Evolutionary conservation across 2,888 invertebrate species (phyloP).

Genomic region (Girardia tigrina): DNA sequence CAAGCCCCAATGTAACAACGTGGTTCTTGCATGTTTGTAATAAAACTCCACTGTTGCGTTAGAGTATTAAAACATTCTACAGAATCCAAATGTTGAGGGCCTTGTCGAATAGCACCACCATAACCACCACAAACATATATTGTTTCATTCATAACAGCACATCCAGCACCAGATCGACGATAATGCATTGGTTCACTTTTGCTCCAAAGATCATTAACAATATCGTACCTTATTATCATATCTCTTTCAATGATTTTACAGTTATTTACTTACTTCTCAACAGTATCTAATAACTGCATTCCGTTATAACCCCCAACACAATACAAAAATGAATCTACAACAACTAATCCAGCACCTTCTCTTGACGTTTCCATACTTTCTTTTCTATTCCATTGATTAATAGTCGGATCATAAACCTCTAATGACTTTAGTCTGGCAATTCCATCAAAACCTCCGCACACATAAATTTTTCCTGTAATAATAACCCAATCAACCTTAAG

Average conservation of each 20-base stretch:
- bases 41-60: constrained; percentile 44
- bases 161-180: constrained; percentile 46
- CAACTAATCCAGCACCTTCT: constrained; percentile 48
- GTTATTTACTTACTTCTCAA: constrained; percentile 41
- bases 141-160: constrained; percentile 45
- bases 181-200: constrained; percentile 45
- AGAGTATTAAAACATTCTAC: constrained; percentile 46
- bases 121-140: constrained; percentile 50
- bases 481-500: too few species aligned
- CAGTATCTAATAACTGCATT: constrained; percentile 45
- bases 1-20: constrained; percentile 49
- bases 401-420: constrained; percentile 45
- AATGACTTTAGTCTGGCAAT: constrained; percentile 45
- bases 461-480: constrained; percentile 44
- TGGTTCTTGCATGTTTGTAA: constrained; percentile 44
- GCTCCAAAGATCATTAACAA: constrained; percentile 43
- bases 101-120: constrained; percentile 42
- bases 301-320: constrained; percentile 50
- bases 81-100: constrained; percentile 42
- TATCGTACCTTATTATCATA: constrained; percentile 39
- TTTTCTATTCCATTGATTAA: constrained; percentile 45
- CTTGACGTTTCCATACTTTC: constrained; percentile 42
- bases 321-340: constrained; percentile 45
- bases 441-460: constrained; percentile 50
- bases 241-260: not conserved